phyloP scores from a whole-genome alignment of 1,140 invertebrate species.

The Anastatus disparis region DNA sequence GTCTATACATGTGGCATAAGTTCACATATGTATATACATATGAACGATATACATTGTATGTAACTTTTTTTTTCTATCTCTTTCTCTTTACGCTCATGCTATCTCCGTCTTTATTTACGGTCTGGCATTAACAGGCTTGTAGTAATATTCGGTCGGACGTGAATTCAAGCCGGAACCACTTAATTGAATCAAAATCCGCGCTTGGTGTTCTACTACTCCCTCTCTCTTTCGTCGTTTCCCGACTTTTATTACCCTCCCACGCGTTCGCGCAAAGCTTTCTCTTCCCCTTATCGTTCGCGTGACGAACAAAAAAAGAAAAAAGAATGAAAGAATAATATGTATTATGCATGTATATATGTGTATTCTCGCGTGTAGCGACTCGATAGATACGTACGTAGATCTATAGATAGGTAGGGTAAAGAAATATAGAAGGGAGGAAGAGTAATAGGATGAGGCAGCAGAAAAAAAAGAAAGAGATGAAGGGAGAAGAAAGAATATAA shows the following conservation, averaged over 20 bases:
- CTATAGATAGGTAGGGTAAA: not conserved
- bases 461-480: too few species aligned
- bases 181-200: conserved; percentile 31
- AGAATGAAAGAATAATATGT: not conserved
- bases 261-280: not conserved
- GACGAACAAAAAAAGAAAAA: too few species aligned
- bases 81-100: too few species aligned
- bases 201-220: not conserved
- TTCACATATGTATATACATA: too few species aligned
- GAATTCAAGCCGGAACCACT: conserved; percentile 22
- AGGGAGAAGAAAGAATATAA: too few species aligned
- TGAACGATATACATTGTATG: too few species aligned
- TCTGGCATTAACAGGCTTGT: conserved; percentile 16
- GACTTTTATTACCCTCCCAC: conserved; percentile 15
- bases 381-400: not conserved
- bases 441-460: not conserved
- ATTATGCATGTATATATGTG: not conserved
- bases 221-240: not conserved
- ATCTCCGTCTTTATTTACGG: conserved; percentile 18
- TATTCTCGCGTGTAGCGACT: not conserved
- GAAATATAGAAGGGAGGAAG: not conserved
- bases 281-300: too few species aligned
- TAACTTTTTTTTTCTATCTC: too few species aligned
- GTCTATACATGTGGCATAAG: not conserved
- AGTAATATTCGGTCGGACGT: conserved; percentile 22